Percentiles rank a stretch among this genome's conserved stretches.
Evolutionary conservation across 2,113 vertebrate genomes (phyloP).

Genomic region (Aleadryas rufinucha): DNA sequence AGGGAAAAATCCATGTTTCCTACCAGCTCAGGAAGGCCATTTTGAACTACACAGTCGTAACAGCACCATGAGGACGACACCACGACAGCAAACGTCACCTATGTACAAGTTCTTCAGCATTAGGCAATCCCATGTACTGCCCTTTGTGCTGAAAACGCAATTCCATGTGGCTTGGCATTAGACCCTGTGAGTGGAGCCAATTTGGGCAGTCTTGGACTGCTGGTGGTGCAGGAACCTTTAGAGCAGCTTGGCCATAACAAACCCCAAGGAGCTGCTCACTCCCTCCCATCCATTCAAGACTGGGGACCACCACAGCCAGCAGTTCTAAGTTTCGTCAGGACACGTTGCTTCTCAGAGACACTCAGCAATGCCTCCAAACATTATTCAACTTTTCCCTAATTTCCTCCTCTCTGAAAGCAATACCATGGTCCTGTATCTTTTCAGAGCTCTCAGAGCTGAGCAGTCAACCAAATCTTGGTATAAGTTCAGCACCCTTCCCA

Average conservation of each 20-base stretch:
- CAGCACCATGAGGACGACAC: background rate
- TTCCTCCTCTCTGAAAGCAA: background rate
- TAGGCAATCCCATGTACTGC: background rate
- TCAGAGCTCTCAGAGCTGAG: background rate
- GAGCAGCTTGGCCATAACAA: background rate
- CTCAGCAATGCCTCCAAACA: background rate
- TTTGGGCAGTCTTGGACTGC: background rate
- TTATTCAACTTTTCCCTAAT: background rate
- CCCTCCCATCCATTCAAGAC: background rate
- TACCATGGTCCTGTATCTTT: background rate
- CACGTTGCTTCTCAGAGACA: background rate
- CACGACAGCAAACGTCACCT: background rate
- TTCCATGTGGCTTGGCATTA: background rate
- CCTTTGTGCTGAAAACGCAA: background rate
- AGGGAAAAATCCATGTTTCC: background rate
- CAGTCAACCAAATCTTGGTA: background rate
- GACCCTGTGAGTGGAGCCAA: background rate
- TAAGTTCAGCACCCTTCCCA: background rate
- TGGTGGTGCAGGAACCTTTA: background rate
- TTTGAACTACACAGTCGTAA: background rate
- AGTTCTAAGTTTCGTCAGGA: background rate
- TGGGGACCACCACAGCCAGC: background rate
- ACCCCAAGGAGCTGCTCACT: accelerated
- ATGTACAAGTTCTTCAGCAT: background rate
- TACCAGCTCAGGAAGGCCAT: background rate